These are phyloP conservation scores for Acanthurus leucopareius DNA, from an alignment of 2,797 vertebrate species.

Conservation along the genomic window DNA sequence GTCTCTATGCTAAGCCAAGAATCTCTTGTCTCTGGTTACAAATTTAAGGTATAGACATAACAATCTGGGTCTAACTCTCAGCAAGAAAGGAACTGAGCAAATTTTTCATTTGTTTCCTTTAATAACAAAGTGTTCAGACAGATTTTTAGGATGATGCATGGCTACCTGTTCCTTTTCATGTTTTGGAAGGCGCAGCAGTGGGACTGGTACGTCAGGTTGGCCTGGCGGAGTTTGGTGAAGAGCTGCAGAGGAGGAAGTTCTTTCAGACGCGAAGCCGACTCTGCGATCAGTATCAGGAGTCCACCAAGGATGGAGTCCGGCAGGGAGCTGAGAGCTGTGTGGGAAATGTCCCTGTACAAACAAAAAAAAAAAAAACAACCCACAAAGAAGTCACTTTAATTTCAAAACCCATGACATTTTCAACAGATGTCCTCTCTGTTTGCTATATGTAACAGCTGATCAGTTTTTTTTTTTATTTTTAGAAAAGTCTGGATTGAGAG, in stretches of 20 bases:
- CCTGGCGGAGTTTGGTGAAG: conserved; percentile 87
- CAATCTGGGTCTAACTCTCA: background rate
- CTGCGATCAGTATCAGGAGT: conserved; percentile 89
- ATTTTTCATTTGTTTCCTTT: background rate
- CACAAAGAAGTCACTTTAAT: background rate
- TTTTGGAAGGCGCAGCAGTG: conserved; percentile 95
- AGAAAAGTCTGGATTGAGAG: background rate
- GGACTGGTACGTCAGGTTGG: conserved; percentile 94
- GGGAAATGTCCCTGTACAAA: conserved; percentile 91
- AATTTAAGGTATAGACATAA: background rate
- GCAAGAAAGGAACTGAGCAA: background rate
- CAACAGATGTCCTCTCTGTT: background rate
- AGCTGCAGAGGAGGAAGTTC: conserved; percentile 89
- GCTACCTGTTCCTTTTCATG: conserved; percentile 80
- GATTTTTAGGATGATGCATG: background rate
- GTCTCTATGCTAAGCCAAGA: conserved; percentile 2
- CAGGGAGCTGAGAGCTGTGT: conserved; percentile 89
- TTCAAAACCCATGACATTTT: background rate
- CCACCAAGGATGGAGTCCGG: conserved; percentile 89
- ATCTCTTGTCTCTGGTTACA: background rate
- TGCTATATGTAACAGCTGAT: background rate
- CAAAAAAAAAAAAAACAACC: background rate
- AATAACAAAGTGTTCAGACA: background rate
- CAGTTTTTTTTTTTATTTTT: background rate
- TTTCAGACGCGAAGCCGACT: conserved; percentile 88